Base-by-base conservation (phyloP, 2,113 vertebrate species). In the Raja brachyura region DNA sequence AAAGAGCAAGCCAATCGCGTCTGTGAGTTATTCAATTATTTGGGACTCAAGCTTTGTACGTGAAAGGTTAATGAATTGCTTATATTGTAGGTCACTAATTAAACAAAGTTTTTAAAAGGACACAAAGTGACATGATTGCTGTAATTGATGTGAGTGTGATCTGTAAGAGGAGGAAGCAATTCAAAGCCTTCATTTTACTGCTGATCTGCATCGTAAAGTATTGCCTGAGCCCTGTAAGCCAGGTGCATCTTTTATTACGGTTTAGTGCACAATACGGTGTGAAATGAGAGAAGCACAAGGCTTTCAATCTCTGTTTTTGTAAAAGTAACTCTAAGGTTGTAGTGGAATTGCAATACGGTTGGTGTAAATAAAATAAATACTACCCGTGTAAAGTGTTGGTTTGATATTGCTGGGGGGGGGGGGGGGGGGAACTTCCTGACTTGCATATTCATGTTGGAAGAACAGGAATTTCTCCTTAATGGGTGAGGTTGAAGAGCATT, bases 51-150 rank as follows among this genome's bases (percentile, higher is more conserved):
- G 25, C 59, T 63, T n/a, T 16, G 83, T 63, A 88, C 83, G 2
- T 39, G 33, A 54, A 73, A 48, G 39, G 31, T 70, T 70, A 74
- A 73, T 92, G 33, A 74, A 92, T 92, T 39, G 68, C 68, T 68
- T 54, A 39, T 74, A 74, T 92, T 54, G 66, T 92, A 48, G 68
- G 68, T 13, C 66, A 92, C 39, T 48, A 25, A 92, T 92, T 92
- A 48, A 90, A 90, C 86, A 39, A 7, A 88, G 28, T 61, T 73
- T 74, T 48, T 39, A 73, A 74, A 92, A 73, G 70, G 66, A 28
- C 88, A 73, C 22, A 68, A 92, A 70, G 33, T 70, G 31, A 92
- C 68, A 73, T 73, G 66, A 92, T 92, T 92, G 68, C 90, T 73
- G 90, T 92, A 92, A 92, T 92, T 92, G 90, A 73, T 54, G 39